phyloP scores from a whole-genome alignment of 2,797 vertebrate genomes.

The Aeoliscus strigatus region DNA sequence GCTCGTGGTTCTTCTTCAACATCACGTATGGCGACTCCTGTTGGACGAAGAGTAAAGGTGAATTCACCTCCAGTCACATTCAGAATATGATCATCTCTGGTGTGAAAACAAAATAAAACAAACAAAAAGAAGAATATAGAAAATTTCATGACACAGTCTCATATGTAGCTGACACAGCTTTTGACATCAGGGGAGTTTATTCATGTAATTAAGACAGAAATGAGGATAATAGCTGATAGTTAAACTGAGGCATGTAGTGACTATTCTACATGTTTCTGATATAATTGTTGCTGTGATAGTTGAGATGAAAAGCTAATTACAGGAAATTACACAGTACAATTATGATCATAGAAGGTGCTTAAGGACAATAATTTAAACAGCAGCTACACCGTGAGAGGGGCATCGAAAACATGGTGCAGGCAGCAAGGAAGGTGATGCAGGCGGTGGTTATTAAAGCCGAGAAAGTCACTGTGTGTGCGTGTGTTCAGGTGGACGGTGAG shows the following conservation, averaged over 20 bases:
- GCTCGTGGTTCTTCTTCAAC: conserved; percentile 96
- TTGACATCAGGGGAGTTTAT: conserved; percentile 18
- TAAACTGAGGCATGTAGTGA: conserved; percentile 31
- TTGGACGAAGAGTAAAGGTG: conserved; percentile 3
- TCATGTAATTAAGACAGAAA: conserved; percentile 25
- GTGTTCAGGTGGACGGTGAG: background rate
- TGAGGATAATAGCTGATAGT: conserved; percentile 31
- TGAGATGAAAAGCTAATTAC: conserved; percentile 34
- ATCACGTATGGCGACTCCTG: conserved; percentile 98
- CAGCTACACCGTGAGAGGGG: conserved; percentile 6
- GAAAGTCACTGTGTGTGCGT: conserved; percentile 8
- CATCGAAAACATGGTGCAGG: conserved; percentile 12
- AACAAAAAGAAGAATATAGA: no score
- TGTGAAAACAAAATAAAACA: no score
- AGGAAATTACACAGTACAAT: conserved; percentile 42
- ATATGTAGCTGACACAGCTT: background rate
- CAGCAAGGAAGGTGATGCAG: conserved; percentile 13
- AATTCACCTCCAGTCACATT: background rate
- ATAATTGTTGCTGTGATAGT: conserved; percentile 26
- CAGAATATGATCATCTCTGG: background rate
- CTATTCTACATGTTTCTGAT: no score
- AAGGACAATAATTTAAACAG: conserved; percentile 31
- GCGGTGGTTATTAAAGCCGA: conserved; percentile 16
- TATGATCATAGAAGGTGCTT: conserved; percentile 40
- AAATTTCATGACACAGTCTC: background rate